A percentile compares a stretch with the other conserved stretches of the same genome.
Conservation (phyloP, 2,888 invertebrate genomes). For the Sesia apiformis region DNA sequence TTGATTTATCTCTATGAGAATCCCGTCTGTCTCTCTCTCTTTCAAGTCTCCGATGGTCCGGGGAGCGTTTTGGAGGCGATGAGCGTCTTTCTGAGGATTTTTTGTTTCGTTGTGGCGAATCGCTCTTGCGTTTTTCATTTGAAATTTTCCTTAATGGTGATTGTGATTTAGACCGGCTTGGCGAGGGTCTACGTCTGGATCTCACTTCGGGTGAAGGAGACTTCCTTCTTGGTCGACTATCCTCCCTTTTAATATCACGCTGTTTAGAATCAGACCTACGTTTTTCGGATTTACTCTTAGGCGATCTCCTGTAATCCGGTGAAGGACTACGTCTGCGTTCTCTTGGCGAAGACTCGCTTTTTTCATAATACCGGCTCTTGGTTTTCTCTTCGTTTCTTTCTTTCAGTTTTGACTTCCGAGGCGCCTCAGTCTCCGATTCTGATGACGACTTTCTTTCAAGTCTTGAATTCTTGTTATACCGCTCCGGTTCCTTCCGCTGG, state of each 20-base stretch:
- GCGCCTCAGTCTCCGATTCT: conserved; percentile 41
- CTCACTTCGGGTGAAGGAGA: conserved; percentile 32
- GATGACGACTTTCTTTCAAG: conserved; percentile 33
- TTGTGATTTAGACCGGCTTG: conserved; percentile 39
- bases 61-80: conserved; percentile 18
- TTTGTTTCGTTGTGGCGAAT: conserved; percentile 27
- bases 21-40: conserved; percentile 26
- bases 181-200: conserved; percentile 11
- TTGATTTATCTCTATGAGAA: conserved; percentile 27
- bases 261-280: background rate
- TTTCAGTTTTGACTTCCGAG: conserved; percentile 27
- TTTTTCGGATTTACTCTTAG: background rate
- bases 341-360: conserved; percentile 20
- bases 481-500: conserved; percentile 33
- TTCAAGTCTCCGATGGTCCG: conserved; percentile 11
- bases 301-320: background rate
- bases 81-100: conserved; percentile 31
- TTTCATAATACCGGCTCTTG: conserved; percentile 31
- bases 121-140: conserved; percentile 33
- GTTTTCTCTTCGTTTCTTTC: conserved; percentile 22
- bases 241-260: conserved; percentile 19
- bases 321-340: conserved; percentile 16
- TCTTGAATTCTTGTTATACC: conserved; percentile 32
- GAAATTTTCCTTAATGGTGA: conserved; percentile 25
- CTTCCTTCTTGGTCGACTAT: conserved; percentile 24